Evolutionary conservation across 2,888 invertebrate genomes (phyloP), one percentile per base, ranked within the genome.

Genomic region (Hydrotaea cyrtoneurina): DNA sequence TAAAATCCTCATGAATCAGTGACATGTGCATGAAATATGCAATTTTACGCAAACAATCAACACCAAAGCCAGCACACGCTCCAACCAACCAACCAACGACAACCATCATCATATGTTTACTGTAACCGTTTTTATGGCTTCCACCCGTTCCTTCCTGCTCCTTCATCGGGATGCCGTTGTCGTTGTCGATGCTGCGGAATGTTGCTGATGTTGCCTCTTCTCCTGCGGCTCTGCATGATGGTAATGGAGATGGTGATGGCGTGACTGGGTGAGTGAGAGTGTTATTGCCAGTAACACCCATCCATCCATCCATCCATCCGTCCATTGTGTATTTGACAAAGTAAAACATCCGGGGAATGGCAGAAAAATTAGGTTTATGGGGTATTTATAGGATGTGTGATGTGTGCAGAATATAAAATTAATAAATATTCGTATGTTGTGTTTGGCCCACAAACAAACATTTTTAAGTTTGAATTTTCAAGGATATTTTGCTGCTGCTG

Each of bases 11-110:
- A 80, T 69, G 74, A 80, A 74, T 74, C 74, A 74, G 80, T 74
- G 74, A 74, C 80, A 76, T 79, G 36, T 64, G 75, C 78, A 78
- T 78, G 50, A 85, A 82, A 85, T 78, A 78, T 78, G 80, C 80
- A 75, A 76, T 80, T 73, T 78, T 80, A 72, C 69, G 69, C 69
- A 80, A 80, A 80, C 66, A 80, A 80, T 75, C 66, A 59, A 69
- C 66, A 80, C 66, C 31, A 50, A 64, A n/a, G n/a, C n/a, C n/a
- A n/a, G n/a, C n/a, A n/a, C n/a, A n/a, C n/a, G n/a, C n/a, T n/a
- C 50, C 19, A 7, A 64, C 46, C 19, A 7, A 31, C 31, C 31
- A 31, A 7, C 31, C 31, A 31, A 31, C 31, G 31, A 7, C 17
- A 57, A 39, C n/a, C 17, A 64, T 66, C 50, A n/a, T 15, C 36